Conservation (phyloP, 2,113 vertebrate genomes). For the Leptobrachium leishanense region DNA sequence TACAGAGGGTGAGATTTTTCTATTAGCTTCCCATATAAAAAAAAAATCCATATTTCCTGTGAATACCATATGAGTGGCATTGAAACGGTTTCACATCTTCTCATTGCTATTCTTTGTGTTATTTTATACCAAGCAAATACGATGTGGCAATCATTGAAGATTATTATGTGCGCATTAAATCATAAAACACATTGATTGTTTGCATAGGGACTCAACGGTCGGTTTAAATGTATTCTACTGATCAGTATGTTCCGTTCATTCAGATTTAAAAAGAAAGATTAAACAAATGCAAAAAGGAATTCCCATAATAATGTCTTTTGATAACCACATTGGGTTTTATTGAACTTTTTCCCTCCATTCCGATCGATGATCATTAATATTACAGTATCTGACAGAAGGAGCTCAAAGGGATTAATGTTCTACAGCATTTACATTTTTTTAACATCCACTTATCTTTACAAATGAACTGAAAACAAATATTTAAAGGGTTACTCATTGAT, state of each 20-base stretch:
- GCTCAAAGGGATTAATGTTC: constrained; percentile 33
- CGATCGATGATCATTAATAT: constrained; percentile 42
- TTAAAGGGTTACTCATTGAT: neutral
- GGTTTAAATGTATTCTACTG: neutral
- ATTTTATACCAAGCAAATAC: too few relatives aligned
- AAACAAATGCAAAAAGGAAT: constrained; percentile 8
- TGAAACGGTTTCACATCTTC: too few relatives aligned
- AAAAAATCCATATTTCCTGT: too few relatives aligned
- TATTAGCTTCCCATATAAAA: too few relatives aligned
- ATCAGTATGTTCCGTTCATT: neutral
- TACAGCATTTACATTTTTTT: constrained; percentile 32
- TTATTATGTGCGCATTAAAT: too few relatives aligned
- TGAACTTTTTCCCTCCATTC: constrained; percentile 22
- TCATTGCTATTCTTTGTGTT: too few relatives aligned
- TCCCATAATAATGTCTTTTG: constrained; percentile 20
- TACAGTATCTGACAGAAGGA: constrained; percentile 29
- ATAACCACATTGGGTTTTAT: constrained; percentile 15
- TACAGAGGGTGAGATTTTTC: too few relatives aligned
- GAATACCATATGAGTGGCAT: too few relatives aligned
- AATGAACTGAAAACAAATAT: neutral
- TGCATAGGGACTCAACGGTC: neutral
- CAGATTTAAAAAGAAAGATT: constrained; percentile 24
- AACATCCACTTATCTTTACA: neutral
- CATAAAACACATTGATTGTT: neutral
- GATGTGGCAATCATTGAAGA: too few relatives aligned